Base-by-base conservation (phyloP, 2,888 invertebrate genomes). In the Ornithoptera alexandrae region DNA sequence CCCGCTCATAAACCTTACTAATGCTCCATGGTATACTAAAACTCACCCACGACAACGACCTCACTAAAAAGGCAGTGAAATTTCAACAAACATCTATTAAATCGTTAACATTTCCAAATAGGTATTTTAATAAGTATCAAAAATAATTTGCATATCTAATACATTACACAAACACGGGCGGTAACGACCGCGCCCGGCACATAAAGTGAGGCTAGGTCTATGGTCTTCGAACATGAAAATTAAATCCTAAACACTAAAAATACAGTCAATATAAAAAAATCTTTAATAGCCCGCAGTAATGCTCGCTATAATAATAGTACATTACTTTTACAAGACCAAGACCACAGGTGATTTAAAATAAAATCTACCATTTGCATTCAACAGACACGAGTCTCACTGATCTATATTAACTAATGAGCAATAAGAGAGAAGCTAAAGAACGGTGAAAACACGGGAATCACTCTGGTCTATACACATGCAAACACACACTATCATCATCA, bases 111-210 rank as follows among this genome's bases (percentile, higher is more conserved):
- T 78, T 79, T 76, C 79, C 79, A 78, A 81, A 82, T 81, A 82
- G 77, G 75, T 81, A 82, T 82, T 50, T 83, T 83, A 84, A 82
- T 67, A 71, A 67, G 85, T 88, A 88, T 88, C 87, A 87, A 88
- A 88, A 87, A 87, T 87, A 87, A 86, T 82, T 81, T 73, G 77
- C 81, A 82, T 82, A 79, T 82, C 59, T 80, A 81, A 82, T 80
- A 81, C 74, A 76, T 75, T 76, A 79, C 78, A 78, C 78, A 76
- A 77, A 75, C 74, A 62, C 70, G 69, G 67, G 67, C 63, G 59
- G 36, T 22, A 22, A 22, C 22, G 22, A 22, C 61, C 17, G 57
- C 42, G 50, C 59, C 62, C 39, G 66, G 67, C 60, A 61, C 46
- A 57, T 70, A n/a, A 53, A 71, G 70, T 68, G 60, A 65, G 42